Percentiles rank a stretch among this genome's conserved stretches.
Evolutionary conservation across 2,888 invertebrate genomes (phyloP).

Genomic region (Cataglyphis albicans): DNA sequence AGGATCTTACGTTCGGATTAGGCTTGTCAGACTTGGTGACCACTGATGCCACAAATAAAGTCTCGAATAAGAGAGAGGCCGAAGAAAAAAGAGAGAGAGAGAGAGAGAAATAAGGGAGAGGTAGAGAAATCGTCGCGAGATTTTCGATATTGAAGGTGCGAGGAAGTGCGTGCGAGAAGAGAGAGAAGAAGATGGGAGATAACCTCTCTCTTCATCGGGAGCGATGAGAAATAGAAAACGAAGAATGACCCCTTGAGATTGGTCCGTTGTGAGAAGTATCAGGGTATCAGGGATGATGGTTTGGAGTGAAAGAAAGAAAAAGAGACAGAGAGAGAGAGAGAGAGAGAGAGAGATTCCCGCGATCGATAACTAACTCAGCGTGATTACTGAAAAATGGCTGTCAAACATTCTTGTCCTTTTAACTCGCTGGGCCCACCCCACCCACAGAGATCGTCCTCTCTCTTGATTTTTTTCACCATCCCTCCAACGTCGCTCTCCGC

Average conservation of each 20-base stretch:
- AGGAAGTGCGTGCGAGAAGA: constrained; percentile 68
- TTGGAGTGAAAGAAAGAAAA: constrained; percentile 71
- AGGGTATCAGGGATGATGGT: constrained; percentile 57
- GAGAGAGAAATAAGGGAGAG: constrained; percentile 55
- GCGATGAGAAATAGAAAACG: constrained; percentile 79
- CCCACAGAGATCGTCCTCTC: constrained; percentile 75
- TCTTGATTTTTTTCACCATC: constrained; percentile 49
- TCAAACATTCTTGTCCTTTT: constrained; percentile 85
- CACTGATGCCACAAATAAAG: constrained; percentile 58
- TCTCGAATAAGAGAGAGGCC: constrained; percentile 21
- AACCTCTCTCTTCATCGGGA: constrained; percentile 79
- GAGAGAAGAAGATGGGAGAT: constrained; percentile 76
- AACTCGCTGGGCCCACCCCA: constrained; percentile 81
- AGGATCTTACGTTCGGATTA: constrained; percentile 71
- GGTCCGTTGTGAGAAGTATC: constrained; percentile 73
- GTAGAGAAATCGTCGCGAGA: constrained; percentile 53
- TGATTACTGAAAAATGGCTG: constrained; percentile 86
- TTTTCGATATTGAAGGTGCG: constrained; percentile 50
- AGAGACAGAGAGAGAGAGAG: constrained; percentile 76
- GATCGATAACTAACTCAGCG: constrained; percentile 84
- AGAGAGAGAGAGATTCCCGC: constrained; percentile 78
- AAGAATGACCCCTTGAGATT: constrained; percentile 78
- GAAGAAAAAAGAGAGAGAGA: constrained; percentile 26
- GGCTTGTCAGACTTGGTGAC: constrained; percentile 68
- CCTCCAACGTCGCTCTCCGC: constrained; percentile 36